Evolutionary conservation across 1,140 invertebrate genomes (phyloP).

Genomic region (Frieseomelitta varia): DNA sequence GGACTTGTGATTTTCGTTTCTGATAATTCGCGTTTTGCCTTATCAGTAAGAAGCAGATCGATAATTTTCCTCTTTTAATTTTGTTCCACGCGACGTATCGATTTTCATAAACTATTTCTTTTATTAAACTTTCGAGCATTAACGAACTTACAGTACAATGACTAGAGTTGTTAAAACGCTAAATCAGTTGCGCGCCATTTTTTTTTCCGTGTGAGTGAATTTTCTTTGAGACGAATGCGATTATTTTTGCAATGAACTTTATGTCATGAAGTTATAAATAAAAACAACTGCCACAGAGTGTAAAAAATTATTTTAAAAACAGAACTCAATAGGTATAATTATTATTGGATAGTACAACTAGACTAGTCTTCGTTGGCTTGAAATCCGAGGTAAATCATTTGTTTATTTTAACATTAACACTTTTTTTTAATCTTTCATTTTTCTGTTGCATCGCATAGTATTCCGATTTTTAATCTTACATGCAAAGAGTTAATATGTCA

Average conservation of each 20-base stretch:
- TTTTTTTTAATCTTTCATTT: not conserved
- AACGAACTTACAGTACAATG: slow-evolving; percentile 4
- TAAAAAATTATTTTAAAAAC: not conserved
- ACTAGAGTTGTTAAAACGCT: slow-evolving; percentile 7
- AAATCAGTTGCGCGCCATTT: not conserved
- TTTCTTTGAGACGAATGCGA: not conserved
- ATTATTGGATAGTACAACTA: not conserved
- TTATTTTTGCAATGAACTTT: not conserved
- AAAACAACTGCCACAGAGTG: not conserved
- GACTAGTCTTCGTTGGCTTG: slow-evolving; percentile 9
- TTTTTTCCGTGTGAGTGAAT: not conserved
- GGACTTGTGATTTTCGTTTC: not conserved
- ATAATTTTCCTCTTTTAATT: not conserved
- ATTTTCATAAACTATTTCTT: not conserved
- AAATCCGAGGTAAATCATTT: not conserved
- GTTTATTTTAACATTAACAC: not conserved
- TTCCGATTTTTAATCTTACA: slow-evolving; percentile 5
- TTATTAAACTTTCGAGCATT: not conserved
- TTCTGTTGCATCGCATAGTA: not conserved
- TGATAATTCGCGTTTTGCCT: not conserved
- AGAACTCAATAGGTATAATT: not conserved
- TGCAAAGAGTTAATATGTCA: not conserved
- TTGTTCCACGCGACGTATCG: not conserved
- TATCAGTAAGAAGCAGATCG: not conserved
- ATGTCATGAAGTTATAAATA: not conserved